Evolutionary conservation across 2,888 invertebrate species (phyloP).

Genomic region (Lysandra coridon): DNA sequence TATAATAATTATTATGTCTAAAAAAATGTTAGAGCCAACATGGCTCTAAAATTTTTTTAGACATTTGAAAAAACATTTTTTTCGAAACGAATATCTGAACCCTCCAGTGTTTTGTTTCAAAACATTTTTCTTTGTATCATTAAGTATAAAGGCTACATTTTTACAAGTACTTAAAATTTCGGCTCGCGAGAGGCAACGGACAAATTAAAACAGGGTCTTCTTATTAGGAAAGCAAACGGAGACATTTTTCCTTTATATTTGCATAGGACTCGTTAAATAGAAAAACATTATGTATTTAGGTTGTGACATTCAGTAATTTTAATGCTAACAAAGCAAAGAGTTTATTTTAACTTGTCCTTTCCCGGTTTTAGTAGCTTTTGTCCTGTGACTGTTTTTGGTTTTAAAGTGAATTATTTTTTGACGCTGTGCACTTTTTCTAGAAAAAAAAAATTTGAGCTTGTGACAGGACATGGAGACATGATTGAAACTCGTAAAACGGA

Average conservation of each 20-base stretch:
- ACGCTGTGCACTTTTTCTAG: too few relatives aligned
- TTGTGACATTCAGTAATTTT: conserved; percentile 19
- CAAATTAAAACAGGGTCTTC: conserved; percentile 15
- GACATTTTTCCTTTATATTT: conserved; percentile 19
- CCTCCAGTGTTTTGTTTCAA: neutral
- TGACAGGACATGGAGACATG: too few relatives aligned
- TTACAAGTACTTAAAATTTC: conserved; percentile 8
- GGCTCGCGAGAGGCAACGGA: neutral
- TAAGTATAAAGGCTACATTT: neutral
- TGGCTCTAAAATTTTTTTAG: too few relatives aligned
- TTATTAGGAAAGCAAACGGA: conserved; percentile 17
- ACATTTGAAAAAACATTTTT: too few relatives aligned
- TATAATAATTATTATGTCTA: too few relatives aligned
- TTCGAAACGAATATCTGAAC: neutral
- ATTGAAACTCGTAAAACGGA: too few relatives aligned
- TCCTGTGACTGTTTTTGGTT: neutral
- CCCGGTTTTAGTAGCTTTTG: neutral
- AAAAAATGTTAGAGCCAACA: too few relatives aligned
- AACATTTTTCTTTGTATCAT: neutral
- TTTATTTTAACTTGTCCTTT: conserved; percentile 8
- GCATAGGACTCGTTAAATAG: conserved; percentile 22
- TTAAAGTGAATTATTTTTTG: neutral
- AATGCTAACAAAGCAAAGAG: conserved; percentile 21
- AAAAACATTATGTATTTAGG: conserved; percentile 25
- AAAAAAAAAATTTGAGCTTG: too few relatives aligned